A percentile compares a stretch with the other conserved stretches of the same genome.
phyloP scores from a whole-genome alignment of 2,888 invertebrate genomes.

The Stenchaetothrips biformis region DNA sequence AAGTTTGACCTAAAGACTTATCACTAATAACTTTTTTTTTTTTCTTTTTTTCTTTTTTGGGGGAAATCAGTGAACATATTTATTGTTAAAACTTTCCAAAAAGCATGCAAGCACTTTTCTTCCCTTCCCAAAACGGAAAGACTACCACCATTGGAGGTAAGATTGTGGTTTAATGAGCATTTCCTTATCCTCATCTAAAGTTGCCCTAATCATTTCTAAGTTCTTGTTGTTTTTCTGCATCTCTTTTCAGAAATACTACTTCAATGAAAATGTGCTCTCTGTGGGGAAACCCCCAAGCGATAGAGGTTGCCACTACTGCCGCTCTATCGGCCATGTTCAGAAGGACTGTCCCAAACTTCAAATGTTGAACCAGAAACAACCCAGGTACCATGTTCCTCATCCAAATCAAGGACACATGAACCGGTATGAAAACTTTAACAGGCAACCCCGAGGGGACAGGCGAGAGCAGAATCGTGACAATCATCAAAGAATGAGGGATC shows the following conservation, averaged over 20 bases:
- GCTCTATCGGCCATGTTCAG: slow-evolving; percentile 52
- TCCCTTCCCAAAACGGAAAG: slow-evolving; percentile 21
- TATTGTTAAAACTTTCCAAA: slow-evolving; percentile 35
- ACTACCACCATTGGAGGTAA: slow-evolving; percentile 31
- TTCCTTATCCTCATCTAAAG: not conserved
- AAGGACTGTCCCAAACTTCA: slow-evolving; percentile 46
- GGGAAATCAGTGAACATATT: slow-evolving; percentile 50
- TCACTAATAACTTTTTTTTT: slow-evolving; percentile 26
- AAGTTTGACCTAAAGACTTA: not conserved
- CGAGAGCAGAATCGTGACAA: not conserved
- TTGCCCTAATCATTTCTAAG: not conserved
- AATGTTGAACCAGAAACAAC: not conserved
- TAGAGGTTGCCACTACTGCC: slow-evolving; percentile 51
- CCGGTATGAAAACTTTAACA: not conserved
- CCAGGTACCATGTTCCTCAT: too few species aligned
- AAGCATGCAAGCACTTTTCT: slow-evolving; percentile 33
- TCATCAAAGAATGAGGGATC: not conserved
- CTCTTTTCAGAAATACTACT: slow-evolving; percentile 38
- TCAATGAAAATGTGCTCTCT: slow-evolving; percentile 42
- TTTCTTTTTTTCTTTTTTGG: too few species aligned
- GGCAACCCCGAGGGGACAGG: not conserved
- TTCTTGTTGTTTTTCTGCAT: slow-evolving; percentile 16
- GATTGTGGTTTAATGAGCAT: not conserved
- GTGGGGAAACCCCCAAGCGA: slow-evolving; percentile 50
- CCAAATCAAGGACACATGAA: too few species aligned